Evolutionary conservation across 1,140 invertebrate species (phyloP).

Genomic region (Anastrepha ludens): DNA sequence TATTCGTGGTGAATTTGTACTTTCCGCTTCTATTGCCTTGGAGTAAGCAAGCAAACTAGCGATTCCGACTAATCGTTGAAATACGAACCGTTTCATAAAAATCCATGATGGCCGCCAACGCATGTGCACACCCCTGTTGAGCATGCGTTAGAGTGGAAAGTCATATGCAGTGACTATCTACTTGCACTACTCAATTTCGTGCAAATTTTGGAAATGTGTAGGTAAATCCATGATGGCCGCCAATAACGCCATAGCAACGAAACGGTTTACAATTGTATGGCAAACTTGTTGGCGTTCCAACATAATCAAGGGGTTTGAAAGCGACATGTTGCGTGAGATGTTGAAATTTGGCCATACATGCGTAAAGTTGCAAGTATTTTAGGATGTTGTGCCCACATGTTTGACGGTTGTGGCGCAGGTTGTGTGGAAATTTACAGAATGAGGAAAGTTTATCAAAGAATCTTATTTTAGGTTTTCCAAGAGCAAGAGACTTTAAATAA

Average conservation of each 20-base stretch:
- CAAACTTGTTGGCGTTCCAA: conserved; percentile 27
- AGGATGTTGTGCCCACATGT: background rate
- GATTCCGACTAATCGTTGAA: background rate
- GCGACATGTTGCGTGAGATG: background rate
- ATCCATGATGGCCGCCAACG: conserved; percentile 55
- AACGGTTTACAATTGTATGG: conserved; percentile 53
- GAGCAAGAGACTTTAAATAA: too few species aligned
- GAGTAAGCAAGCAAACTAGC: background rate
- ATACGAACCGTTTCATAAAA: conserved; percentile 55
- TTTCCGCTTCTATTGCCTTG: background rate
- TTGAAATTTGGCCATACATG: background rate
- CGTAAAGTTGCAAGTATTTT: background rate
- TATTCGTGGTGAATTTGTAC: conserved; percentile 47
- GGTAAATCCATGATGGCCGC: conserved; percentile 57
- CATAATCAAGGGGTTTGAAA: background rate
- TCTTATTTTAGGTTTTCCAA: too few species aligned
- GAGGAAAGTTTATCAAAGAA: too few species aligned
- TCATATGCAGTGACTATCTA: background rate
- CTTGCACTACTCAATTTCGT: conserved; percentile 54
- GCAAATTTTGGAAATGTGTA: conserved; percentile 29
- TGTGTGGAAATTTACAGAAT: too few species aligned
- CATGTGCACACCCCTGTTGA: background rate
- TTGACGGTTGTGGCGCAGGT: background rate
- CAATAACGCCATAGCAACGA: conserved; percentile 50
- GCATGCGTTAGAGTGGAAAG: background rate